A percentile compares a stretch with the other conserved stretches of the same genome.
These are phyloP conservation scores for Mystacides longicornis DNA, from an alignment of 2,888 invertebrate species.

Conservation along the genomic window DNA sequence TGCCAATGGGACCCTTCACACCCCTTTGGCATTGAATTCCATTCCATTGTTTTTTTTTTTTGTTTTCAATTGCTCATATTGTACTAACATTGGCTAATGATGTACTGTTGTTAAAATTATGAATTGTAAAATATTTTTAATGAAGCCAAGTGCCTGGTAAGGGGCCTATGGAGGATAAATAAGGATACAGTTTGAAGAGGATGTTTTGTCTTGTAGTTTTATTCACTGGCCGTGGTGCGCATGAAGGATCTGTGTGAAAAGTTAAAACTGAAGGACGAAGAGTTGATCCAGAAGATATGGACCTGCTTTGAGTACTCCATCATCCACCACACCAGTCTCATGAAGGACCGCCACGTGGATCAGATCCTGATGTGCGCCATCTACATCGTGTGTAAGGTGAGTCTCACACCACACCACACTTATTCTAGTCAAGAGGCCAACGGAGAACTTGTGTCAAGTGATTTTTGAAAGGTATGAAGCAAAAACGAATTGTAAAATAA, in stretches of 20 bases:
- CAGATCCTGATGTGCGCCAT: slow-evolving; percentile 97
- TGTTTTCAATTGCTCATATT: too few species aligned
- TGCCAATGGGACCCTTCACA: too few species aligned
- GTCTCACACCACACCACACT: slow-evolving; percentile 21
- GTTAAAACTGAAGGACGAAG: slow-evolving; percentile 59
- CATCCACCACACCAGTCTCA: slow-evolving; percentile 72
- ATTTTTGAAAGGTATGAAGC: too few species aligned
- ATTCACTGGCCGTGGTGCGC: slow-evolving; percentile 85
- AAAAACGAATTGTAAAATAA: too few species aligned
- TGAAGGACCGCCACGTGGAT: slow-evolving; percentile 93
- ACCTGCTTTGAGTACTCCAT: slow-evolving; percentile 91
- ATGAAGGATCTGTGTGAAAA: slow-evolving; percentile 85
- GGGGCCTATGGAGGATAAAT: too few species aligned
- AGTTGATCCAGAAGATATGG: slow-evolving; percentile 85
- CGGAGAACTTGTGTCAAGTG: background rate
- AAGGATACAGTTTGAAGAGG: too few species aligned
- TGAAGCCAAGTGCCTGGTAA: too few species aligned
- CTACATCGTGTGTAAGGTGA: slow-evolving; percentile 86
- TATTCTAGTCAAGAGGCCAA: background rate
- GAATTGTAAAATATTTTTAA: too few species aligned
- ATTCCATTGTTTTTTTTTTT: too few species aligned
- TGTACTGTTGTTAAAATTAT: too few species aligned
- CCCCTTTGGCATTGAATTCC: too few species aligned
- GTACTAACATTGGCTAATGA: too few species aligned
- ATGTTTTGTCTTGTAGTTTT: slow-evolving; percentile 58